Conservation (phyloP, 2,113 vertebrate genomes). For the Sinosuthora webbiana region DNA sequence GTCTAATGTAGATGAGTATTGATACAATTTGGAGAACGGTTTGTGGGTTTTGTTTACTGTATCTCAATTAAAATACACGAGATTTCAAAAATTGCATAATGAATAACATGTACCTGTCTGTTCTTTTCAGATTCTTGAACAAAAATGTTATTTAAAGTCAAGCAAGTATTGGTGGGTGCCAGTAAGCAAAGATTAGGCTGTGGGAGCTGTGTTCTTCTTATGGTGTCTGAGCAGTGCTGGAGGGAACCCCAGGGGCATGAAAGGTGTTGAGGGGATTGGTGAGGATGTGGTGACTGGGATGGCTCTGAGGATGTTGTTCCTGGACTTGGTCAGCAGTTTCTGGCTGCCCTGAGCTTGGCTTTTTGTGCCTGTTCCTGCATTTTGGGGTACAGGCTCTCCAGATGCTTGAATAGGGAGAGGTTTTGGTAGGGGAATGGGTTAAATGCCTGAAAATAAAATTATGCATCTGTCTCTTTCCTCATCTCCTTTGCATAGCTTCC, state of each 20-base stretch:
- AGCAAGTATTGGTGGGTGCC: rapidly evolving
- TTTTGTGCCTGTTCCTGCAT: not conserved
- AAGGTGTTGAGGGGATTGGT: not conserved
- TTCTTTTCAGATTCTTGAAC: not conserved
- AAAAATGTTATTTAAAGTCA: rapidly evolving
- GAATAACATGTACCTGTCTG: not conserved
- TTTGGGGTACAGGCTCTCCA: not conserved
- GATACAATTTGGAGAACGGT: not conserved
- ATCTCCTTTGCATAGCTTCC: not conserved
- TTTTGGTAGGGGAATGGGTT: not conserved
- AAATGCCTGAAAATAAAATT: not conserved
- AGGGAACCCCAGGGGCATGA: not conserved
- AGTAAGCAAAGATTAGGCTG: not conserved
- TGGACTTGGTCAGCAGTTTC: not conserved
- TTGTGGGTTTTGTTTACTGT: not conserved
- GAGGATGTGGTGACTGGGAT: not conserved
- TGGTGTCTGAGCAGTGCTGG: not conserved
- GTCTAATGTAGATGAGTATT: not conserved
- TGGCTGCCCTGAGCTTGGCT: not conserved
- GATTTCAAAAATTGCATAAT: not conserved
- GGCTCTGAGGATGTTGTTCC: not conserved
- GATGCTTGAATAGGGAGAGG: not conserved
- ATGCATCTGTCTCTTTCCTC: not conserved
- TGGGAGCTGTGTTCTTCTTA: not conserved
- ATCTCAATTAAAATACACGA: not conserved